A percentile compares a stretch with the other conserved stretches of the same genome.
Evolutionary conservation across 1,140 invertebrate species (phyloP).

Genomic region (Diachasmimorpha longicaudata): DNA sequence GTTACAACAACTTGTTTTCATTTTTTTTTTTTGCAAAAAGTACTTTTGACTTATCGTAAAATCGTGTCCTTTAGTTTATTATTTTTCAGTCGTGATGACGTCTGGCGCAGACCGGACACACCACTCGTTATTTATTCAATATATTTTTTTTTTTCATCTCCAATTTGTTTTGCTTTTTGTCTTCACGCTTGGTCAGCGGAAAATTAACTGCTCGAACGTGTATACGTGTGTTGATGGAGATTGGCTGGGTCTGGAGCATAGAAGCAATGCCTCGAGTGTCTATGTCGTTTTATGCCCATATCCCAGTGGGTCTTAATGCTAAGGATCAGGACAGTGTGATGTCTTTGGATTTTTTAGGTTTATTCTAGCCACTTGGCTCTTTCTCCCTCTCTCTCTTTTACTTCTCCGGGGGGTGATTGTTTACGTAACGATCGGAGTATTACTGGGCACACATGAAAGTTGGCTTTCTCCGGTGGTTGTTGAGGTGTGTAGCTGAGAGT

Average conservation of each 20-base stretch:
- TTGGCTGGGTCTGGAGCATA: too few species aligned
- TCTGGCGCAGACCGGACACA: neutral
- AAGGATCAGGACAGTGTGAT: neutral
- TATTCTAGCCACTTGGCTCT: neutral
- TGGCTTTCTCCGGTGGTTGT: neutral
- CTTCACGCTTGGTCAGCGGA: slow-evolving; percentile 3
- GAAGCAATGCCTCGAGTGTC: neutral
- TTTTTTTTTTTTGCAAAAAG: neutral
- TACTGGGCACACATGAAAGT: neutral
- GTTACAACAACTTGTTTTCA: neutral
- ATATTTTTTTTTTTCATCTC: neutral
- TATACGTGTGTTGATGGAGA: neutral
- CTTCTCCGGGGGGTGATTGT: neutral
- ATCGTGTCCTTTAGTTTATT: neutral
- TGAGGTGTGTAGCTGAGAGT: neutral
- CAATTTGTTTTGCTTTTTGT: neutral
- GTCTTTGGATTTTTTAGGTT: neutral
- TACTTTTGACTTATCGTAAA: neutral
- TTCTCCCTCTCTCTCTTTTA: neutral
- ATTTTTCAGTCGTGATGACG: neutral
- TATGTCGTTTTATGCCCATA: neutral
- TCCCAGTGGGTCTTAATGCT: neutral
- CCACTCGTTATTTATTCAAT: neutral
- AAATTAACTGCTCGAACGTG: neutral
- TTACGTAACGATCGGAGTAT: neutral